These are phyloP conservation scores for Rhimphoctona megacephalus DNA, from an alignment of 2,888 invertebrate genomes.

Conservation along the genomic window DNA sequence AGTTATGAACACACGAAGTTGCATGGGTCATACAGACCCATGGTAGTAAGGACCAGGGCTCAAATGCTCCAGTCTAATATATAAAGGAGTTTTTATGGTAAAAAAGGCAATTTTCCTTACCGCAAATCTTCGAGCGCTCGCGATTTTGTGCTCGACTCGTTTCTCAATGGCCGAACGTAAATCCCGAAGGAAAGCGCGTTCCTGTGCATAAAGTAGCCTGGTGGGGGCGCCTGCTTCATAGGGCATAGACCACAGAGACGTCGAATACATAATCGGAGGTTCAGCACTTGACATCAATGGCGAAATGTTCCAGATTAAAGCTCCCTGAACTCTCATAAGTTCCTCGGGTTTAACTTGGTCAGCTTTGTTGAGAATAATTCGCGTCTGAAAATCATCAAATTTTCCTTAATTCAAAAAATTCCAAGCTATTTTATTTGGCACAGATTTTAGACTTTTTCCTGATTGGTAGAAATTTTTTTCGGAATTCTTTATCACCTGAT, in stretches of 20 bases:
- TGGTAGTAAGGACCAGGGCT: too few species aligned
- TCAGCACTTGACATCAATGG: conserved; percentile 97
- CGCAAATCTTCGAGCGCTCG: conserved; percentile 97
- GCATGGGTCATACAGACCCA: too few species aligned
- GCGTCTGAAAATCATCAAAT: conserved; percentile 87
- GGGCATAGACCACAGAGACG: conserved; percentile 94
- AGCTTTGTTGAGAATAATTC: conserved; percentile 97
- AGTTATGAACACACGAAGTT: too few species aligned
- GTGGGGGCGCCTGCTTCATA: conserved; percentile 93
- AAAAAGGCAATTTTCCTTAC: conserved; percentile 86
- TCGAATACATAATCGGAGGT: conserved; percentile 96
- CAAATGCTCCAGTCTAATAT: background rate
- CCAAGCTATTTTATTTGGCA: background rate
- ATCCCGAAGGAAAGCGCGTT: conserved; percentile 94
- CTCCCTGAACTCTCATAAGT: conserved; percentile 96
- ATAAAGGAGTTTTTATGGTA: background rate
- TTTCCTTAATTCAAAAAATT: background rate
- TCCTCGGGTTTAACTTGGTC: conserved; percentile 97
- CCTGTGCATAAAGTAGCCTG: conserved; percentile 94
- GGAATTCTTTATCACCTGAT: conserved; percentile 88
- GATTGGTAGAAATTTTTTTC: background rate
- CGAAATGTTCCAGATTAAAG: conserved; percentile 98
- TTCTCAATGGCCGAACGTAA: conserved; percentile 94
- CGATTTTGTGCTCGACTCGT: conserved; percentile 97
- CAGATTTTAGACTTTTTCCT: background rate